Evolutionary conservation across 1,140 invertebrate species (phyloP).

Genomic region (Brachionus rubens): DNA sequence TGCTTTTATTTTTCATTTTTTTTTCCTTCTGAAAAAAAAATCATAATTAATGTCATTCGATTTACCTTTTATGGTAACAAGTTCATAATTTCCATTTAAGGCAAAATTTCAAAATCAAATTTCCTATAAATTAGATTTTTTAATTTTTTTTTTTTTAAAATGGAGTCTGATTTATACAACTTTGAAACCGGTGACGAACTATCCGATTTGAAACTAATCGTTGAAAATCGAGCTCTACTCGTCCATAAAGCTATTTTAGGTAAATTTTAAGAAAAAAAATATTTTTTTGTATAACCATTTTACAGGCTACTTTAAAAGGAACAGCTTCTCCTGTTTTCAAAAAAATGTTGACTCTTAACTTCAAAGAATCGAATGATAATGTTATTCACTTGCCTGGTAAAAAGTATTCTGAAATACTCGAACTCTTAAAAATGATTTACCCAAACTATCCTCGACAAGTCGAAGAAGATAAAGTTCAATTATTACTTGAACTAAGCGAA

Average conservation of each 20-base stretch:
- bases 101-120: neutral
- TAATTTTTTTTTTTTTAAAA: neutral
- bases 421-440: constrained; percentile 7
- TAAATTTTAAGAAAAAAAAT: neutral
- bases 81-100: neutral
- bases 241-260: constrained; percentile 29
- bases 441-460: neutral
- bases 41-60: neutral
- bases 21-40: neutral
- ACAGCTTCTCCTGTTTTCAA: constrained; percentile 28
- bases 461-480: neutral
- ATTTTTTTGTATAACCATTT: neutral
- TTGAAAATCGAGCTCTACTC: neutral
- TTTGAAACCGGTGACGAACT: constrained; percentile 20
- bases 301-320: neutral
- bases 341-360: constrained; percentile 15
- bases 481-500: neutral
- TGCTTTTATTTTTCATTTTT: constrained; percentile 25
- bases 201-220: constrained; percentile 11
- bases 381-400: neutral
- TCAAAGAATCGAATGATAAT: neutral
- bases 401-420: neutral
- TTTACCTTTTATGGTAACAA: constrained; percentile 28
- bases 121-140: constrained; percentile 1
- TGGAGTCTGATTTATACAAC: neutral